These are phyloP conservation scores for Todiramphus chloris DNA, from an alignment of 2,113 vertebrate genomes.

Conservation along the genomic window DNA sequence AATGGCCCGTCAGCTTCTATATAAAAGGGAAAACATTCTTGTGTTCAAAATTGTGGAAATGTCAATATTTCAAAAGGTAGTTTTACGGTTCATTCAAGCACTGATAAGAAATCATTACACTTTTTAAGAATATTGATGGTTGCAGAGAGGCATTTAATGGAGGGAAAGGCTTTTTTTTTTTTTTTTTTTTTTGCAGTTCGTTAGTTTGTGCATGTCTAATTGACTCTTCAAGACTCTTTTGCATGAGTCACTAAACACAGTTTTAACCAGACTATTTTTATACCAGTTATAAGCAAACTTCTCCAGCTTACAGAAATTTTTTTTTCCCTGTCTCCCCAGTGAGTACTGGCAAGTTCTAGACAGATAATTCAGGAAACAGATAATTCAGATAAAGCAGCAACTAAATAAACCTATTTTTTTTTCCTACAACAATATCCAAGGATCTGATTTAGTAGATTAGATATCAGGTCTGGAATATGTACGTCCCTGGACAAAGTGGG, in stretches of 20 bases:
- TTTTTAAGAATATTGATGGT: conserved; percentile 78
- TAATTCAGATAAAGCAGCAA: background rate
- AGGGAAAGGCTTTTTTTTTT: conserved; percentile 66
- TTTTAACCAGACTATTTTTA: conserved; percentile 43
- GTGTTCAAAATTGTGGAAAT: conserved; percentile 78
- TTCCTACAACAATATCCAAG: background rate
- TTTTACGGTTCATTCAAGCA: conserved; percentile 81
- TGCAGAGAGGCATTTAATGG: conserved; percentile 72
- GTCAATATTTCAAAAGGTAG: conserved; percentile 83
- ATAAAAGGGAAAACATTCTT: conserved; percentile 63
- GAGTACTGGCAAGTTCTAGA: background rate
- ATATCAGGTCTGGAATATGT: background rate
- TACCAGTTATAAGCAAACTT: background rate
- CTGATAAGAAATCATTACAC: conserved; percentile 80
- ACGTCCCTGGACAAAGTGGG: background rate
- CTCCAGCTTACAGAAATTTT: background rate
- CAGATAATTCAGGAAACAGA: background rate
- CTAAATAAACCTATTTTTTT: background rate
- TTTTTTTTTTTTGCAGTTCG: conserved; percentile 70
- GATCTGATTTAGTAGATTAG: background rate
- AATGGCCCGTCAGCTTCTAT: conserved; percentile 62
- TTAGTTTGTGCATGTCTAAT: conserved; percentile 79
- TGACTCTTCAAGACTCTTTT: conserved; percentile 75
- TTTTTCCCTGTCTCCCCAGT: background rate
- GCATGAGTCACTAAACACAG: conserved; percentile 71